Conservation (phyloP, 2,797 vertebrate genomes). For the Aphelocoma californica region DNA sequence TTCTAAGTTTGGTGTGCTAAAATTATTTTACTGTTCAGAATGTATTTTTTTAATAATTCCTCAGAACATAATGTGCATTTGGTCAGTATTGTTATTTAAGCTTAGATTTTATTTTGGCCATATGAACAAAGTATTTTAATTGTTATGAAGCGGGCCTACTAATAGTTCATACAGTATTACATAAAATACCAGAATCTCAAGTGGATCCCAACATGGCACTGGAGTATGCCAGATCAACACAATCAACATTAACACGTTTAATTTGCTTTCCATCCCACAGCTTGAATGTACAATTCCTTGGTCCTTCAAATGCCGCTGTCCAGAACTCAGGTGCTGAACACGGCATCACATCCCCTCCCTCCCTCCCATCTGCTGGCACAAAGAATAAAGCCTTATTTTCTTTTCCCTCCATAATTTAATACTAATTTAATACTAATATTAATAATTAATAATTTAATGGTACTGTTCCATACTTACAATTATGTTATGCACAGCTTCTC, state of each 20-base stretch:
- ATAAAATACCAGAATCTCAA: background rate
- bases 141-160: background rate
- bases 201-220: background rate
- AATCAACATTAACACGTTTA: rapidly evolving
- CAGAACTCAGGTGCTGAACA: constrained; percentile 84
- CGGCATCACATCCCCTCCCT: rapidly evolving
- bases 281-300: rapidly evolving
- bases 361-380: background rate
- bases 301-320: constrained; percentile 77
- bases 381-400: background rate
- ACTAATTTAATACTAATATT: no score
- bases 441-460: no score
- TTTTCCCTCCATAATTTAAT: background rate
- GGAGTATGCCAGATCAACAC: background rate
- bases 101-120: background rate
- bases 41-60: background rate
- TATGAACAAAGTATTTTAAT: background rate
- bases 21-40: background rate
- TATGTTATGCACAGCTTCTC: background rate
- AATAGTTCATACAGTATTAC: background rate
- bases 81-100: background rate
- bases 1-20: background rate
- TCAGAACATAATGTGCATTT: background rate
- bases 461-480: background rate
- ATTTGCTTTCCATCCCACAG: background rate